Base-by-base conservation (phyloP, 2,888 invertebrate genomes). In the Rutpela maculata region DNA sequence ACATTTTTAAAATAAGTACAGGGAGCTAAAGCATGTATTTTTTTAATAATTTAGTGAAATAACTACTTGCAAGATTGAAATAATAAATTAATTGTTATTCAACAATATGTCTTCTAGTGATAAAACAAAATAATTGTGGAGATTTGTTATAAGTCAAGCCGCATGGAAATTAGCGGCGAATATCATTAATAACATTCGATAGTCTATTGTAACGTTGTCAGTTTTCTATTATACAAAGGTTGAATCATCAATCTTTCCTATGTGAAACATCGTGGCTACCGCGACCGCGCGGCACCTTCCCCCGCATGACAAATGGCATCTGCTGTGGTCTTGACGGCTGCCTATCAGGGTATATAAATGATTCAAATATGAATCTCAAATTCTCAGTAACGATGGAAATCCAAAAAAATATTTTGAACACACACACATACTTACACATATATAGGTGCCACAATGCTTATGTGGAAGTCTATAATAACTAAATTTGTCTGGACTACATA, bases 341-440 rank as follows among this genome's bases (percentile, higher is more conserved):
- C 92, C 92, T 92, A 92, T 92, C 92, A 92, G 91, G 91, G 91
- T 92, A 92, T 92, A 92, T 92, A 92, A 92, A 92, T 92, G 92
- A 92, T 92, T 91, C 90, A 91, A 91, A 92, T 92, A 92, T 92
- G 92, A 78, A 75, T 50, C n/a, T 15, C 50, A 50, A 50, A 50
- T 50, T 5, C 50, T 50, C 4, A n/a, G 15, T 15, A 50, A 43
- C 15, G 43, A 15, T 15, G 15, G 43, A 0, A 15, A 43, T 43
- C 7, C 7, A n/a, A 5, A 35, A 35, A 35, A 35, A 35, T 9
- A 5, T 9, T 6, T 35, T 35, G 31, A 35, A 35, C 31, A 7
- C 7, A 35, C 31, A 35, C 31, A 26, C 2, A 26, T 26, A 4
- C 4, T 3, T 26, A 26, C 22, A 26, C 4, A 26, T n/a, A n/a